A percentile compares a stretch with the other conserved stretches of the same genome.
Evolutionary conservation across 2,797 vertebrate species (phyloP).

Genomic region (Notoglanidium macrostoma): DNA sequence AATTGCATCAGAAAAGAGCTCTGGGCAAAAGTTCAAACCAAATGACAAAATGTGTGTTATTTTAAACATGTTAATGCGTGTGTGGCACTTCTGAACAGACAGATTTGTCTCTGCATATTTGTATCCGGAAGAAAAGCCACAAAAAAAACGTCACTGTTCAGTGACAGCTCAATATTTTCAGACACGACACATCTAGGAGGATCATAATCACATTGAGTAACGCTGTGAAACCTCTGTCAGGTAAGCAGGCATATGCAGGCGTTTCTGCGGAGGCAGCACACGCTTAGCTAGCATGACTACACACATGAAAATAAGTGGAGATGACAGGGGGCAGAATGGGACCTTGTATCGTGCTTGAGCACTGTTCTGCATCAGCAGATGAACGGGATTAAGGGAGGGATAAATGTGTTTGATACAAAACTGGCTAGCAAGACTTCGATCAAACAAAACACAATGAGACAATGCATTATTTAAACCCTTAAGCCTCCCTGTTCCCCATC

Average conservation of each 20-base stretch:
- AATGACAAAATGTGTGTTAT: conserved; percentile 34
- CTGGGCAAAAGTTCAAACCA: conserved; percentile 42
- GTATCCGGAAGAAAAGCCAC: neutral
- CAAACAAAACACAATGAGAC: conserved; percentile 41
- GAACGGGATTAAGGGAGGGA: conserved; percentile 38
- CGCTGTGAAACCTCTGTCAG: conserved; percentile 35
- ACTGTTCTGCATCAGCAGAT: conserved; percentile 49
- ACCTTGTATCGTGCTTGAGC: conserved; percentile 47
- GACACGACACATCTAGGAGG: conserved; percentile 23
- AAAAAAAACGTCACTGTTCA: conserved; percentile 3
- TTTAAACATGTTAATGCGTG: conserved; percentile 44
- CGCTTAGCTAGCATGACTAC: conserved; percentile 46
- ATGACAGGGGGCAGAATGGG: conserved; percentile 57
- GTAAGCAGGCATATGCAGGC: conserved; percentile 29
- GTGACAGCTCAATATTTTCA: conserved; percentile 42
- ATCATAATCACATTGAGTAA: conserved; percentile 31
- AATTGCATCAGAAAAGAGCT: conserved; percentile 40
- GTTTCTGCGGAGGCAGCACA: conserved; percentile 34
- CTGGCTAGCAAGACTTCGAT: conserved; percentile 32
- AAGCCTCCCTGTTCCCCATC: conserved; percentile 25
- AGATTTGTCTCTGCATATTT: conserved; percentile 14
- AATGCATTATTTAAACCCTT: conserved; percentile 52
- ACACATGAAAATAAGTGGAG: conserved; percentile 47
- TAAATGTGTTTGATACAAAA: conserved; percentile 43
- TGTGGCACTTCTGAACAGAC: conserved; percentile 19